These are phyloP conservation scores for Sarcoramphus papa DNA, from an alignment of 2,797 vertebrate species.

Conservation along the genomic window DNA sequence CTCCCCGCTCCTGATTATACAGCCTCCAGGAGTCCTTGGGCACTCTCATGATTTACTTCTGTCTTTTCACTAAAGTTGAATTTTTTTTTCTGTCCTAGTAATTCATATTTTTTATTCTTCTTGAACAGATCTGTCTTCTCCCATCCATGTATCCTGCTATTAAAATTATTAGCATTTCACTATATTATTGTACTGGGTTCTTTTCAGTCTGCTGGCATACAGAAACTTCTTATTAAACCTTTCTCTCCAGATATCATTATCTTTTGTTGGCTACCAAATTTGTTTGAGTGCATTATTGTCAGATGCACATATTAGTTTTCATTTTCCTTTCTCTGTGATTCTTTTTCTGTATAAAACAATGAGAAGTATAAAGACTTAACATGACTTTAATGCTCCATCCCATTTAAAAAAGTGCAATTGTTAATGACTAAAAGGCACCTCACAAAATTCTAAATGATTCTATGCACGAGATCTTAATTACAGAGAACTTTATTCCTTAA, in stretches of 20 bases:
- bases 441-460: not conserved
- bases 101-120: not conserved
- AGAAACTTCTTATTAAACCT: not conserved
- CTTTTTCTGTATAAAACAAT: not conserved
- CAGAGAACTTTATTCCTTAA: not conserved
- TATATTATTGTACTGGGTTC: not conserved
- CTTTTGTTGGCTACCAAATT: not conserved
- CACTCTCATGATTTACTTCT: not conserved
- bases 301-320: not conserved
- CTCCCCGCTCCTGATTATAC: not conserved
- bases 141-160: not conserved
- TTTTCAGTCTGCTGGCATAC: not conserved
- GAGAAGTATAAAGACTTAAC: not conserved
- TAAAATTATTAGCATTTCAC: not conserved
- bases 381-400: not conserved
- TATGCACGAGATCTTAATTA: not conserved
- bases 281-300: not conserved
- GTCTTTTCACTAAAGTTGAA: not conserved
- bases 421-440: not conserved
- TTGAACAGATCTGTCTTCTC: not conserved
- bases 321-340: not conserved
- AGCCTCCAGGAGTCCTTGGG: conserved; percentile 5
- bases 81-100: not conserved
- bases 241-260: not conserved
- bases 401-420: not conserved